phyloP scores from a whole-genome alignment of 2,797 vertebrate species.

The Rhinogobio ventralis region DNA sequence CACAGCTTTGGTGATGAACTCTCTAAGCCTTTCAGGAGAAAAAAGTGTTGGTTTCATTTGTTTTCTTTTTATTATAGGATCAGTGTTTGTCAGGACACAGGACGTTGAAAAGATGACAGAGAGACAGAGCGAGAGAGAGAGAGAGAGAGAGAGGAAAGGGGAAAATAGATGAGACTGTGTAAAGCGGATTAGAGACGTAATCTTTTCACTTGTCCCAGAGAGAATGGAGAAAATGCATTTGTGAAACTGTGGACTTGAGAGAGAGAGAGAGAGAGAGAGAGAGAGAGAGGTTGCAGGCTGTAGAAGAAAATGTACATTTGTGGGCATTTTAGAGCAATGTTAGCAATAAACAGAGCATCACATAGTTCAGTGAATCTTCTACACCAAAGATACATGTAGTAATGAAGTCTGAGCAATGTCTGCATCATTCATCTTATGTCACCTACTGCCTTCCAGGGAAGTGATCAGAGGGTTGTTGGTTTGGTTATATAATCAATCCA shows the following conservation, averaged over 20 bases:
- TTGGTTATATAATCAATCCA: not conserved
- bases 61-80: constrained; percentile 58
- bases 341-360: not conserved
- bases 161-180: constrained; percentile 52
- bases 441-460: not conserved
- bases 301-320: not conserved
- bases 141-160: constrained; percentile 61
- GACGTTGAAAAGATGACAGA: constrained; percentile 32
- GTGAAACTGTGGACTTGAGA: not conserved
- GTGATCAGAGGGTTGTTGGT: not conserved
- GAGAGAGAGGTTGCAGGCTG: not conserved
- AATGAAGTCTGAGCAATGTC: not conserved
- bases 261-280: not conserved
- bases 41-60: constrained; percentile 52
- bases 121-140: constrained; percentile 24
- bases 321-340: not conserved
- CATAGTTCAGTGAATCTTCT: not conserved
- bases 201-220: constrained; percentile 42
- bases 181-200: constrained; percentile 55
- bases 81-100: constrained; percentile 38
- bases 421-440: not conserved
- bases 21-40: constrained; percentile 3
- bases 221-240: not conserved
- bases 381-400: not conserved
- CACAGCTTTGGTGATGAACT: not conserved